These are phyloP conservation scores for Oeneis ivallda DNA, from an alignment of 2,888 invertebrate genomes.

Conservation along the genomic window DNA sequence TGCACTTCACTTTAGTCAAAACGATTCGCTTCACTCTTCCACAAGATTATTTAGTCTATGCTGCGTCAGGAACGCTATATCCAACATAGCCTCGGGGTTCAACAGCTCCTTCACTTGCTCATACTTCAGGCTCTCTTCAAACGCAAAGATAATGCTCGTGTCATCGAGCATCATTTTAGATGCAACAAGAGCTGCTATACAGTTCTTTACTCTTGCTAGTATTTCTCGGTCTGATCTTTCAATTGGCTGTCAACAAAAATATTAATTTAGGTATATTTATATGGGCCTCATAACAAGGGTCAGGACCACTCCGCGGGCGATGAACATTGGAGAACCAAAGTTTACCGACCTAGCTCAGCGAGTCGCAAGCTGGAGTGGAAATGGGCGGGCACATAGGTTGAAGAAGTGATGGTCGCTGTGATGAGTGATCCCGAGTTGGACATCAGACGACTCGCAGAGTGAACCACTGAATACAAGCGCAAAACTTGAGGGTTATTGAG, in stretches of 20 bases:
- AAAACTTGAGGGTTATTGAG: no score
- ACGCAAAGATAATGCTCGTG: conserved; percentile 94
- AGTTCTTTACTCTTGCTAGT: conserved; percentile 94
- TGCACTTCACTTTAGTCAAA: neutral
- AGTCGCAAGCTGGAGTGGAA: no score
- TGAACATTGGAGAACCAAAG: no score
- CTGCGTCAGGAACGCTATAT: conserved; percentile 90
- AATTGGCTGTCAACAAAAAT: conserved; percentile 80
- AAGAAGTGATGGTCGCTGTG: no score
- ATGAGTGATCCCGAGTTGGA: no score
- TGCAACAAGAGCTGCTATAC: conserved; percentile 91
- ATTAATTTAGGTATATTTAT: no score
- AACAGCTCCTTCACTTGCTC: conserved; percentile 87
- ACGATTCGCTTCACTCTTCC: conserved; percentile 53
- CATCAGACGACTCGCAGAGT: no score
- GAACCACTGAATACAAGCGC: no score
- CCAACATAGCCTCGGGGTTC: conserved; percentile 91
- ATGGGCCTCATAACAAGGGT: no score
- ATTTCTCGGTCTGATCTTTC: conserved; percentile 88
- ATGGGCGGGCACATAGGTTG: no score
- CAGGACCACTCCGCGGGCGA: no score
- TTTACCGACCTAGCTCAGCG: no score
- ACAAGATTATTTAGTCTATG: conserved; percentile 83
- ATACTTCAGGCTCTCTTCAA: conserved; percentile 93
- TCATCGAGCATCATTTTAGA: conserved; percentile 95